Base-by-base conservation (phyloP, 1,140 invertebrate species). In the Neodiprion fabricii region DNA sequence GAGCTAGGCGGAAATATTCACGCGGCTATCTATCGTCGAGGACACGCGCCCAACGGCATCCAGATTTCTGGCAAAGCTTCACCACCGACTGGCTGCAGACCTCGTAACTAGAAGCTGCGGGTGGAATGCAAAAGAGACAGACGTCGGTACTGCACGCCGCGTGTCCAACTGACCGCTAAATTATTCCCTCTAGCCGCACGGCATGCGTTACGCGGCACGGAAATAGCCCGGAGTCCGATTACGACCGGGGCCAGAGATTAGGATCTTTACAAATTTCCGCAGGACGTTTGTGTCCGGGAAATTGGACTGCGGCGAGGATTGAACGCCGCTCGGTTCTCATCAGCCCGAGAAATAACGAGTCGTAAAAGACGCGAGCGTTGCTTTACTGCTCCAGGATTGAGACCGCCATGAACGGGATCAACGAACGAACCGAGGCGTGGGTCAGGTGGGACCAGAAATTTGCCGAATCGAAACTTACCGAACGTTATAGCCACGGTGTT, bases 261-360 rank as follows among this genome's bases (percentile, higher is more conserved):
- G 28, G 28, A 40, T 40, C 28, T 65, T 65, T 65, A 65, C 17
- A 65, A 65, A 65, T 65, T 14, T 65, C 17, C 61, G 12, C 61
- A 65, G 17, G 17, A 65, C 61, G 61, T 14, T 65, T 40, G 28
- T 40, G 28, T 40, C 28, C 28, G 28, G 28, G 28, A 17, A 65
- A 14, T 65, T 65, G 12, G 12, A 65, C 12, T 14, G 28, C 28
- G 28, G 17, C 61, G 61, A 7, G 12, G 61, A 65, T 65, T 65
- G 61, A 65, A 17, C 12, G 17, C 12, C 61, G 49, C 76, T 53
- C 76, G 71, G 76, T 80, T 79, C 80, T 78, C 79, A 77, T 81
- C 75, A 75, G 76, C 81, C 81, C 80, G 74, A 73, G 73, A 80
- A 79, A 80, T 81, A 80, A 82, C 75, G 73, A 78, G 79, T 77